A percentile compares a stretch with the other conserved stretches of the same genome.
phyloP scores from a whole-genome alignment of 2,797 vertebrate genomes.

The Eremophila alpestris region DNA sequence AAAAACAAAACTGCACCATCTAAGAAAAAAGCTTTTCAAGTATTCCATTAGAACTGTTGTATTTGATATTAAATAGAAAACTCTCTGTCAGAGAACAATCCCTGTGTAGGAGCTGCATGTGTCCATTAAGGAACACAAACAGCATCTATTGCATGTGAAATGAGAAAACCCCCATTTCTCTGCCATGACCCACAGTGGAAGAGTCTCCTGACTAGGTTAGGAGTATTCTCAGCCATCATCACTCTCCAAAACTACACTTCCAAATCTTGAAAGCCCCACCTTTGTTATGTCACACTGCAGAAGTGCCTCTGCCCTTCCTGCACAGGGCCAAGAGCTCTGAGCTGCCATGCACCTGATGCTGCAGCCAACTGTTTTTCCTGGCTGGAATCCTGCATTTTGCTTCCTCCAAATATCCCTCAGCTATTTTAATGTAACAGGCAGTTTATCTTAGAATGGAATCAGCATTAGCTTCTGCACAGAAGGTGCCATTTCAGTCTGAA shows the following conservation, averaged over 20 bases:
- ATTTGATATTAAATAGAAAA: background rate
- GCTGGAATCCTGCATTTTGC: background rate
- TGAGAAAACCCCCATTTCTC: background rate
- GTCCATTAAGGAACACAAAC: background rate
- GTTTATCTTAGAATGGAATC: background rate
- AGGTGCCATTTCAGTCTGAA: background rate
- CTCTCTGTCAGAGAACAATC: background rate
- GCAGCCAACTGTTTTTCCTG: background rate
- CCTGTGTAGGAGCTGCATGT: background rate
- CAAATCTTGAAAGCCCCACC: background rate
- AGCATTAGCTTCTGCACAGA: background rate
- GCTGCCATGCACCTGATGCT: background rate
- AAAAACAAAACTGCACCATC: background rate
- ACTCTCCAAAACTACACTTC: background rate
- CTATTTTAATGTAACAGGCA: background rate
- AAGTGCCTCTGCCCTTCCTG: background rate
- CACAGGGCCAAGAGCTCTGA: background rate
- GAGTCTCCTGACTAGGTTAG: background rate
- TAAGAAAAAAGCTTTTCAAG: background rate
- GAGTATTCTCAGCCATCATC: background rate
- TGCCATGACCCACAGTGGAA: background rate
- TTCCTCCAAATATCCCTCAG: background rate
- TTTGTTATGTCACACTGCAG: background rate
- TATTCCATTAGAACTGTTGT: background rate
- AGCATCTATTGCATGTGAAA: fast-evolving